Base-by-base conservation (phyloP, 53 echinoderm and acorn worm genomes). In the Echinometra lucunter region DNA sequence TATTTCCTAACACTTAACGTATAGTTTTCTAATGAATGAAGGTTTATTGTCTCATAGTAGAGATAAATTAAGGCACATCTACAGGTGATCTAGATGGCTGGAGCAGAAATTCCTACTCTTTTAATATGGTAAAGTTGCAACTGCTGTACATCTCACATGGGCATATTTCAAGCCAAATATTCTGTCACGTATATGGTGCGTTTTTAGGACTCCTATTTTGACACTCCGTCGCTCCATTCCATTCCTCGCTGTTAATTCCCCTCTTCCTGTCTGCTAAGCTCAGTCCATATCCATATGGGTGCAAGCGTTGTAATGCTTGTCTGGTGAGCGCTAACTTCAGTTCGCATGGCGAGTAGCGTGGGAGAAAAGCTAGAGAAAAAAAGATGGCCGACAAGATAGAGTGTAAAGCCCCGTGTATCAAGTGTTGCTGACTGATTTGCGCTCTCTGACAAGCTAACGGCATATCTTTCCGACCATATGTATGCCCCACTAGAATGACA, bases 161-260 rank as follows among this genome's bases (percentile, higher is more conserved):
- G 28, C 85, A 85, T n/a, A 30, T 45, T 81, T 47, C 45, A 85
- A 49, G 85, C 45, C 85, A 85, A 44, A n/a, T 47, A 57, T 91
- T 67, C 42, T 91, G 70, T 67, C 91, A 91, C 69, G 69, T 91
- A 10, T 45, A 66, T 27, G 66, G 66, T 69, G 91, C 45, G 69
- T 91, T 91, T 91, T 90, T 91, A 37, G 45, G 70, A 91, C 37
- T 66, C 69, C 66, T 70, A 91, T 91, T 91, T 91, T 91, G 91
- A 91, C 91, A 91, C 91, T 91, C 91, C 5, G 27, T 91, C 63
- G 17, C 69, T 91, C 91, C 44, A 38, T 69, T 69, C 91, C 45
- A 67, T 69, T 58, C 70, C 69, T 45, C 91, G 6, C 91, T 45
- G 91, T 63, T 91, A 91, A 91, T 91, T 66, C 91, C 25, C 70